These are phyloP conservation scores for Azorinus chamasolen DNA, from an alignment of 2,888 invertebrate genomes.

Conservation along the genomic window DNA sequence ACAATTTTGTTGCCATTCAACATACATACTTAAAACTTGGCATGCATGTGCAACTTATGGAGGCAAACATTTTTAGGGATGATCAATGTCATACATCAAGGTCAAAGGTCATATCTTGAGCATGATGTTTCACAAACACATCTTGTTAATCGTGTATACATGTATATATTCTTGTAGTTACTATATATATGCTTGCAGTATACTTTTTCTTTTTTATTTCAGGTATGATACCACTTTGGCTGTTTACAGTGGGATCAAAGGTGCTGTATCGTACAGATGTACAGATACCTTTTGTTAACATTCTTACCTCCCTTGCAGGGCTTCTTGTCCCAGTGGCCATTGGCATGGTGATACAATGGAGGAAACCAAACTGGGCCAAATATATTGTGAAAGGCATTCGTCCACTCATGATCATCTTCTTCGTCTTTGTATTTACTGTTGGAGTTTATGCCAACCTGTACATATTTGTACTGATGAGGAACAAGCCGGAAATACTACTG, in stretches of 20 bases:
- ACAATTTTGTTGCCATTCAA: too few relatives aligned
- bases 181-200: too few relatives aligned
- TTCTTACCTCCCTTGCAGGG: conserved; percentile 85
- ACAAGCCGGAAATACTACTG: conserved; percentile 78
- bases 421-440: conserved; percentile 86
- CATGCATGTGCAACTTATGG: too few relatives aligned
- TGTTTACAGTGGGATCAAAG: conserved; percentile 86
- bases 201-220: conserved; percentile 31
- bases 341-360: conserved; percentile 86
- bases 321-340: conserved; percentile 87
- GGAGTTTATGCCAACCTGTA: conserved; percentile 87
- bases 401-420: conserved; percentile 86
- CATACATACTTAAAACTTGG: too few relatives aligned
- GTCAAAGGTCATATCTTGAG: too few relatives aligned
- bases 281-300: conserved; percentile 86
- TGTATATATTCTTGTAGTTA: too few relatives aligned
- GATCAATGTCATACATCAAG: too few relatives aligned
- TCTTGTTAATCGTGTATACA: too few relatives aligned
- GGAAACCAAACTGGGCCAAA: conserved; percentile 82
- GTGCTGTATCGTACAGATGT: conserved; percentile 80
- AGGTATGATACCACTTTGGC: conserved; percentile 88
- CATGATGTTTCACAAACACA: too few relatives aligned
- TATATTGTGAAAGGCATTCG: conserved; percentile 83
- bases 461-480: conserved; percentile 85
- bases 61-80: too few relatives aligned